phyloP scores from a whole-genome alignment of 2,113 vertebrate genomes.

The Crypturellus undulatus region DNA sequence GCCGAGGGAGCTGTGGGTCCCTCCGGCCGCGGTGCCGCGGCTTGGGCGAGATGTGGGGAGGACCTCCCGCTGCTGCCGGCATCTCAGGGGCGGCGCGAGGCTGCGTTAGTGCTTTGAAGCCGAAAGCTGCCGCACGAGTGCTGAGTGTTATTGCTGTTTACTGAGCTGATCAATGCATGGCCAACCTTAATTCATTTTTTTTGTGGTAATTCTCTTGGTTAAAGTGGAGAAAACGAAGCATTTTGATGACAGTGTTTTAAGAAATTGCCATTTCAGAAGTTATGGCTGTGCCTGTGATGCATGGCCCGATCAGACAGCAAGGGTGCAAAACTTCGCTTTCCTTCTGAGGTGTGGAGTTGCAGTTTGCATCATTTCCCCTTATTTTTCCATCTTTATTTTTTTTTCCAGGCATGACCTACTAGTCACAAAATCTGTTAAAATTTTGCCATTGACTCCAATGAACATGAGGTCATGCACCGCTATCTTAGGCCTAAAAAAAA shows the following conservation, averaged over 20 bases:
- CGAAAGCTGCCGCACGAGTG: not conserved
- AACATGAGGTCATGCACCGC: not conserved
- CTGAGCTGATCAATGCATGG: not conserved
- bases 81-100: not conserved
- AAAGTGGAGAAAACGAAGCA: not conserved
- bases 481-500: not conserved
- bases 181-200: not conserved
- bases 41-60: not conserved
- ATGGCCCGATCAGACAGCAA: accelerated
- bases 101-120: not conserved
- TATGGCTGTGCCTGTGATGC: not conserved
- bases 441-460: not conserved
- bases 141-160: not conserved
- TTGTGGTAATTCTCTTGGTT: not conserved
- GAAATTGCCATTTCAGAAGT: not conserved
- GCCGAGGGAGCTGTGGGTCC: not conserved
- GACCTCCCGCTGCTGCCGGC: not conserved
- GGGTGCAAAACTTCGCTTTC: not conserved
- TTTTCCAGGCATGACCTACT: not conserved
- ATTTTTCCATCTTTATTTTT: not conserved
- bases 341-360: not conserved
- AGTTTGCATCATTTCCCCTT: not conserved
- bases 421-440: not conserved
- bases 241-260: not conserved
- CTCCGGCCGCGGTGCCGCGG: not conserved